phyloP scores from a whole-genome alignment of 1,140 invertebrate species.

The Nasonia vitripennis region DNA sequence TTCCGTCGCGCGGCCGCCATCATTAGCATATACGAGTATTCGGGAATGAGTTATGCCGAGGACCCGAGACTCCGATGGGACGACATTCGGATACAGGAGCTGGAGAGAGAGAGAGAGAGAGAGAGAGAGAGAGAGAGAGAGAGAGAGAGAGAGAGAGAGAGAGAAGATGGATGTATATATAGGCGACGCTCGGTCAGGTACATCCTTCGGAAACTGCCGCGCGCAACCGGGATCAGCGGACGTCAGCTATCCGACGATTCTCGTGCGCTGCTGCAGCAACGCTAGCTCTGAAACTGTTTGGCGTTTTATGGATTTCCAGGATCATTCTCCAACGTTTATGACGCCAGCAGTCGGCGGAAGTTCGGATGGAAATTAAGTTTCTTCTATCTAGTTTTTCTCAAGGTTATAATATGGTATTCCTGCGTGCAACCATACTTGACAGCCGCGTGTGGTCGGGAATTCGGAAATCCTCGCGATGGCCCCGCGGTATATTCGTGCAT shows the following conservation, averaged over 20 bases:
- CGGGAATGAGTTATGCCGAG: conserved; percentile 37
- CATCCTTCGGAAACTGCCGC: conserved; percentile 24
- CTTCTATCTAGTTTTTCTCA: too few species aligned
- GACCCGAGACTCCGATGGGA: conserved; percentile 6
- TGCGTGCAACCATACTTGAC: too few species aligned
- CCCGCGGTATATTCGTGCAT: background rate
- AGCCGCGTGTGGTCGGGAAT: background rate
- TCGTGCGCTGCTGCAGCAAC: background rate
- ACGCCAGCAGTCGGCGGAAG: background rate
- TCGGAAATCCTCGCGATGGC: background rate
- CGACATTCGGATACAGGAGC: conserved; percentile 26
- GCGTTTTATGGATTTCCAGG: conserved; percentile 29
- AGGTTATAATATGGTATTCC: background rate
- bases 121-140: too few species aligned
- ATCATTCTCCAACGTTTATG: background rate
- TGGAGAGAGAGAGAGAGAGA: too few species aligned
- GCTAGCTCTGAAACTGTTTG: conserved; percentile 4
- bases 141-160: too few species aligned
- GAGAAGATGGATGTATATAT: background rate
- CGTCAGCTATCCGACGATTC: background rate
- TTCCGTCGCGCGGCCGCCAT: conserved; percentile 32
- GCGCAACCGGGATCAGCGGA: background rate
- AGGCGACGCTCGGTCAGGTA: conserved; percentile 23
- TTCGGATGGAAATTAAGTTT: background rate
- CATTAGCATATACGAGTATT: conserved; percentile 44